phyloP scores from a whole-genome alignment of 1,140 invertebrate genomes.

The Lepidurus arcticus region DNA sequence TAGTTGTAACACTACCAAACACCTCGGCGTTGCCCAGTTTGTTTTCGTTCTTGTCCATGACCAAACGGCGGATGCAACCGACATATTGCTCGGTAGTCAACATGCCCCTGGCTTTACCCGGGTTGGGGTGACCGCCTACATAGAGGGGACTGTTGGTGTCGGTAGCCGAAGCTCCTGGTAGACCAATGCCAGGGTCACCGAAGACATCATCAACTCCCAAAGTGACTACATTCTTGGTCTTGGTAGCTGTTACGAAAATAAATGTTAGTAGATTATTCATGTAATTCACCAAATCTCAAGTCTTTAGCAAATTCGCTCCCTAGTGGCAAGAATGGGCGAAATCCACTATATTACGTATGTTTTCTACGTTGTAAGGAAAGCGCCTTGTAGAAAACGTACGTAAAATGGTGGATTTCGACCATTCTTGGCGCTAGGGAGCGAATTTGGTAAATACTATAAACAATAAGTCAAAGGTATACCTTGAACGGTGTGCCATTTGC shows the following conservation, averaged over 20 bases:
- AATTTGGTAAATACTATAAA: too few species aligned
- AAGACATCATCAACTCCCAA: conserved; percentile 71
- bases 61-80: conserved; percentile 63
- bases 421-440: too few species aligned
- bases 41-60: conserved; percentile 39
- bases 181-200: conserved; percentile 59
- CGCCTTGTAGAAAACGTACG: too few species aligned
- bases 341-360: too few species aligned
- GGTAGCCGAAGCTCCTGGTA: conserved; percentile 56
- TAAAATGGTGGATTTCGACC: too few species aligned
- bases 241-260: conserved; percentile 59
- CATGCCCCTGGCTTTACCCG: conserved; percentile 48
- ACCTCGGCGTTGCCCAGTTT: conserved; percentile 39
- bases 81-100: conserved; percentile 61
- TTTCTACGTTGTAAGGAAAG: too few species aligned
- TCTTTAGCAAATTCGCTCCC: too few species aligned
- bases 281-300: not conserved
- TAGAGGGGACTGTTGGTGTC: conserved; percentile 79
- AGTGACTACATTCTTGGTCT: conserved; percentile 74
- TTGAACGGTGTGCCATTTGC: conserved; percentile 84
- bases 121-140: conserved; percentile 74
- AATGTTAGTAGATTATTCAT: not conserved
- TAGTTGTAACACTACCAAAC: conserved; percentile 39
- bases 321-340: too few species aligned
- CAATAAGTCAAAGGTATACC: conserved; percentile 52